Evolutionary conservation across 2,113 vertebrate genomes (phyloP).

Genomic region (Zosterops borbonicus): DNA sequence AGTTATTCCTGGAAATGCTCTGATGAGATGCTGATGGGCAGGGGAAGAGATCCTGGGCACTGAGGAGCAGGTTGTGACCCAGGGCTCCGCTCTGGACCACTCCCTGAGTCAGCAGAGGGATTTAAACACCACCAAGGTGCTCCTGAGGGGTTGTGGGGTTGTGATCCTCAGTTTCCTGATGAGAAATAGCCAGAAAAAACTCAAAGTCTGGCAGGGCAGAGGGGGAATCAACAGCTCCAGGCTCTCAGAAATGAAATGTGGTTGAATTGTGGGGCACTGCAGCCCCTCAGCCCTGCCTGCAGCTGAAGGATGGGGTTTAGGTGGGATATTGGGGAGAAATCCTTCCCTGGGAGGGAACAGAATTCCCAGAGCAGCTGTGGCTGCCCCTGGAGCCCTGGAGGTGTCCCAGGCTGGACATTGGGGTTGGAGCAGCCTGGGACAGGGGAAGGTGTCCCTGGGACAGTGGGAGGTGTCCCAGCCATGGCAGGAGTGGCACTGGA

Average conservation of each 20-base stretch:
- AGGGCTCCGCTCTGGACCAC: neutral
- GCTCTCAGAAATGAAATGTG: neutral
- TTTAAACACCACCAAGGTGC: neutral
- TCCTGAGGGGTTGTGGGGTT: neutral
- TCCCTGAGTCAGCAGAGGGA: neutral
- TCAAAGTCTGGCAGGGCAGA: neutral
- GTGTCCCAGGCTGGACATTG: neutral
- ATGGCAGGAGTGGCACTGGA: neutral
- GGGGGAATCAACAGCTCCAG: neutral
- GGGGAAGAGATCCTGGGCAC: neutral
- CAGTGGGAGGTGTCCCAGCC: neutral
- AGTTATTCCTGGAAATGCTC: conserved; percentile 24
- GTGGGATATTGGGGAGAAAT: neutral
- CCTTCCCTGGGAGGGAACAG: neutral
- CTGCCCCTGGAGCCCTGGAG: neutral
- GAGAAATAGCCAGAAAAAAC: neutral
- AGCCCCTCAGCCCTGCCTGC: neutral
- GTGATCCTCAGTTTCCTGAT: neutral
- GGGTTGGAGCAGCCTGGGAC: neutral
- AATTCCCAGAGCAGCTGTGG: neutral
- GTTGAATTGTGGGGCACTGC: neutral
- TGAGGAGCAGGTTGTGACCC: neutral
- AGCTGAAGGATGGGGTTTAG: neutral
- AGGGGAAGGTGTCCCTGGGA: neutral
- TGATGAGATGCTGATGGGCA: neutral